Evolutionary conservation across 2,797 vertebrate genomes (phyloP).

Genomic region (Sebastes melanostomus): DNA sequence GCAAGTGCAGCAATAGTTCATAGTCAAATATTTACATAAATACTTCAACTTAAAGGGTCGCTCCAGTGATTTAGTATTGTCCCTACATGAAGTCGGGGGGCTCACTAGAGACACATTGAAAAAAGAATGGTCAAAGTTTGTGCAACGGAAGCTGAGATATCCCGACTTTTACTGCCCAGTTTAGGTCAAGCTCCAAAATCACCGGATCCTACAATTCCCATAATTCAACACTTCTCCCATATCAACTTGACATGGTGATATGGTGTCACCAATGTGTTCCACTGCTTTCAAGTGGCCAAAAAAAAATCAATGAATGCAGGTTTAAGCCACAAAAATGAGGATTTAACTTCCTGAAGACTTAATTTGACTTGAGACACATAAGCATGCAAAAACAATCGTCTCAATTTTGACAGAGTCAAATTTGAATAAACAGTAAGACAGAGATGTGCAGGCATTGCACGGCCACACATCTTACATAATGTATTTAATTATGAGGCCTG

Average conservation of each 20-base stretch:
- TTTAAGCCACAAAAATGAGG: neutral
- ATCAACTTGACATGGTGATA: neutral
- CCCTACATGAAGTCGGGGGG: no score
- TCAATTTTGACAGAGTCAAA: no score
- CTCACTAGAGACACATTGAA: neutral
- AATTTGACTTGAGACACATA: no score
- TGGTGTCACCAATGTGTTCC: neutral
- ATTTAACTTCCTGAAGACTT: no score
- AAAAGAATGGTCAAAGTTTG: no score
- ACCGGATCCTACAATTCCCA: no score
- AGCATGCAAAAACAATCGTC: no score
- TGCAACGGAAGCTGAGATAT: no score
- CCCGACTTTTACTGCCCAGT: no score
- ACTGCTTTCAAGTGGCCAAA: neutral
- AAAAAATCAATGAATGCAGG: neutral
- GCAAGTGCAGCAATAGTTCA: neutral
- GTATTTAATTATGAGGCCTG: neutral
- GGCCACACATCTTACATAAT: neutral
- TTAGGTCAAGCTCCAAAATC: no score
- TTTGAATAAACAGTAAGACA: neutral
- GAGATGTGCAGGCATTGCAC: neutral
- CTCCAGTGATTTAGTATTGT: neutral
- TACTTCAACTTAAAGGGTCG: neutral
- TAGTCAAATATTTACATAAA: neutral
- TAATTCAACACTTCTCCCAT: neutral